A percentile compares a stretch with the other conserved stretches of the same genome.
phyloP scores from a whole-genome alignment of 2,888 invertebrate genomes.

The Athalia circularis region DNA sequence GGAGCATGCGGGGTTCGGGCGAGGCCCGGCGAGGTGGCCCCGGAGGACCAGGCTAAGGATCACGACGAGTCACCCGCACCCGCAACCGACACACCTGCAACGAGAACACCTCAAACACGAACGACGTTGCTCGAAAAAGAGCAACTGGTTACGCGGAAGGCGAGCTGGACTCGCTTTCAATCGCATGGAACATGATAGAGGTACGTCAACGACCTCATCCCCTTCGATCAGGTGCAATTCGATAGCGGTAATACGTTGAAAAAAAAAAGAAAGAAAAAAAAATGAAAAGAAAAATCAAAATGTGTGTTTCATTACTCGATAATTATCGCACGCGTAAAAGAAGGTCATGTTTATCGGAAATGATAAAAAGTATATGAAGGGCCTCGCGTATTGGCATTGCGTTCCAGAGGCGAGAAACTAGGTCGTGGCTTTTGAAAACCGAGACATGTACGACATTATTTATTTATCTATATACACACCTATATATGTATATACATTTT shows the following conservation, averaged over 20 bases:
- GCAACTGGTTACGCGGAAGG: constrained; percentile 60
- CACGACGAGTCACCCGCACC: constrained; percentile 57
- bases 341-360: too few relatives aligned
- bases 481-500: not conserved
- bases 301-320: too few relatives aligned
- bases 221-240: not conserved
- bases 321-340: too few relatives aligned
- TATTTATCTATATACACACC: too few relatives aligned
- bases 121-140: constrained; percentile 38
- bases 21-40: constrained; percentile 69
- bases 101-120: constrained; percentile 44
- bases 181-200: constrained; percentile 74
- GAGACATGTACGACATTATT: too few relatives aligned
- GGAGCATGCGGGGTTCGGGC: constrained; percentile 68
- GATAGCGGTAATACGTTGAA: too few relatives aligned
- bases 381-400: too few relatives aligned
- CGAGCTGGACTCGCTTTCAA: constrained; percentile 72
- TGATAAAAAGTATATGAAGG: too few relatives aligned
- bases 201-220: constrained; percentile 54
- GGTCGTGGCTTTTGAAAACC: too few relatives aligned
- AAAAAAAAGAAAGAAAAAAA: too few relatives aligned
- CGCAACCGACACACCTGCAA: constrained; percentile 57
- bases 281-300: too few relatives aligned
- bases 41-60: constrained; percentile 64
- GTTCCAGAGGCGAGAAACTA: too few relatives aligned